Evolutionary conservation across 2,888 invertebrate genomes (phyloP).

Genomic region (Vanessa cardui): DNA sequence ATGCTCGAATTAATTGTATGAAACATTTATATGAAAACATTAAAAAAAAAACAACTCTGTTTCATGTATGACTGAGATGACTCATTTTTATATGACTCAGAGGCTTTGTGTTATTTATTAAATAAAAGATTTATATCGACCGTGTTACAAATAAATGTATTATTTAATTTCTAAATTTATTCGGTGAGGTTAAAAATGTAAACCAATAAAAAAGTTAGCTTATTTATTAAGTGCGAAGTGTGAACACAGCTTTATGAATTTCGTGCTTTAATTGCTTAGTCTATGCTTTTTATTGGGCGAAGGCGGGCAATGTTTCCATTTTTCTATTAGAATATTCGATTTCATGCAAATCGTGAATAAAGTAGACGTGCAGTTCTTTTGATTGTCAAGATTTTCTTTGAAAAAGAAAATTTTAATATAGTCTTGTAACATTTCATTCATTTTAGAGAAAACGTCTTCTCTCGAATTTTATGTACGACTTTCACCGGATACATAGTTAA

Average conservation of each 20-base stretch:
- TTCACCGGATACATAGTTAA: constrained; percentile 77
- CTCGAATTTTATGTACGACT: constrained; percentile 53
- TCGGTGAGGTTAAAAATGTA: no score
- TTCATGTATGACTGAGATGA: no score
- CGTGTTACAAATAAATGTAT: no score
- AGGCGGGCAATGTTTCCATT: constrained; percentile 47
- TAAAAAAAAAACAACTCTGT: no score
- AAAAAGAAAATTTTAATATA: constrained; percentile 42
- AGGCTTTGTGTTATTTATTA: no score
- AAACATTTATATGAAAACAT: no score
- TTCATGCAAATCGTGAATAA: constrained; percentile 65
- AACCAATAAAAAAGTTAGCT: background rate
- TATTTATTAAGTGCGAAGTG: background rate
- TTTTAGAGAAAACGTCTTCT: constrained; percentile 36
- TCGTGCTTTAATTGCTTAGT: constrained; percentile 38
- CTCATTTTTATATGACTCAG: no score
- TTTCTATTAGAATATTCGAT: constrained; percentile 46
- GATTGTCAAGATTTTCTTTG: constrained; percentile 42
- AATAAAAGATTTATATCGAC: no score
- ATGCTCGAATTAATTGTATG: no score
- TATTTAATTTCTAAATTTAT: no score
- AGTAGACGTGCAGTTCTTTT: constrained; percentile 60
- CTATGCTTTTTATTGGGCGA: constrained; percentile 61
- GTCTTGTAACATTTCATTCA: constrained; percentile 44
- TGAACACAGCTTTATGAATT: constrained; percentile 21